These are phyloP conservation scores for Lysandra bellargus DNA, from an alignment of 2,888 invertebrate genomes.

Conservation along the genomic window DNA sequence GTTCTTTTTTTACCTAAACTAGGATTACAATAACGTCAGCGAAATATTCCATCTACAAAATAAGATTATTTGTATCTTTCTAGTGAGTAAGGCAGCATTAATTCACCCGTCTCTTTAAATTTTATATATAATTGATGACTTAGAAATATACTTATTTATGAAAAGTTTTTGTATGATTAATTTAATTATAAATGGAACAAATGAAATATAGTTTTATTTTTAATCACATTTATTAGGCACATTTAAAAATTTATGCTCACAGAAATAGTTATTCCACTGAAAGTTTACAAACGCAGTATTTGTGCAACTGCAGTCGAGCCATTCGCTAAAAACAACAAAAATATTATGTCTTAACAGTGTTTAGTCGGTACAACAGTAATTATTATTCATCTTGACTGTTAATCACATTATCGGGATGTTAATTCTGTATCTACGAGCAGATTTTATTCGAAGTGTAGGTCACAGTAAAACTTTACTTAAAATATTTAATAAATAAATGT, in stretches of 20 bases:
- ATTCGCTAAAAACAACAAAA: neutral
- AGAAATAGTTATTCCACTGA: conserved; percentile 23
- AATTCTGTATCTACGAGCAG: too few species aligned
- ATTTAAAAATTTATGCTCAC: conserved; percentile 27
- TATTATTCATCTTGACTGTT: neutral
- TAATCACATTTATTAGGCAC: conserved; percentile 58
- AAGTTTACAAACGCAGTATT: conserved; percentile 7
- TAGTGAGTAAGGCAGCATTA: conserved; percentile 74
- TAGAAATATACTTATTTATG: conserved; percentile 81
- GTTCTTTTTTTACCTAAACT: conserved; percentile 31
- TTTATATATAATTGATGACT: conserved; percentile 80
- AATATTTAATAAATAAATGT: neutral
- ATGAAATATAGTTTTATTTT: conserved; percentile 58
- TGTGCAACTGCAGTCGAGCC: conserved; percentile 5
- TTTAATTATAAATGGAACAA: conserved; percentile 75
- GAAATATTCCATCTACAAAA: conserved; percentile 78
- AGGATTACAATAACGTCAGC: conserved; percentile 43
- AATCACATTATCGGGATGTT: neutral
- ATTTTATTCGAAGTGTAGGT: neutral
- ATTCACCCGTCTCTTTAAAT: conserved; percentile 80
- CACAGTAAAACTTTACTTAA: neutral
- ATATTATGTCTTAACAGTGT: neutral
- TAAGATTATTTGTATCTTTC: conserved; percentile 69
- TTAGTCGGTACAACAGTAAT: neutral
- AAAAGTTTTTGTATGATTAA: conserved; percentile 70